A percentile compares a stretch with the other conserved stretches of the same genome.
phyloP scores from a whole-genome alignment of 2,888 invertebrate genomes.

The Drepanosiphum platanoidis region DNA sequence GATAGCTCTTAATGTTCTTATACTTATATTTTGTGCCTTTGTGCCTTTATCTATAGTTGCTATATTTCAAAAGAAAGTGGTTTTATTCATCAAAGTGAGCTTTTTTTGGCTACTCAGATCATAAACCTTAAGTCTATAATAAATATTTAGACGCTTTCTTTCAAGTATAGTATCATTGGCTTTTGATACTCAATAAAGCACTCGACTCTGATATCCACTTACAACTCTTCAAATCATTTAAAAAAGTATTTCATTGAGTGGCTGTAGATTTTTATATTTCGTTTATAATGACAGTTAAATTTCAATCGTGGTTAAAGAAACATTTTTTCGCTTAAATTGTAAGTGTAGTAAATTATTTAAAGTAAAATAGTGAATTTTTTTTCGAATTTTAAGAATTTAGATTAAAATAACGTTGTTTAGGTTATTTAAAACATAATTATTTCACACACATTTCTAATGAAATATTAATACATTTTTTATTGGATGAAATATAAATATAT shows the following conservation, averaged over 20 bases:
- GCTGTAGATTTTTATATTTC: constrained; percentile 3
- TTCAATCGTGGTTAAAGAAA: not conserved
- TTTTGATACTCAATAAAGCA: constrained; percentile 13
- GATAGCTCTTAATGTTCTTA: not conserved
- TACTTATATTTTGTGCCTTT: not conserved
- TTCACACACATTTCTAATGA: not conserved
- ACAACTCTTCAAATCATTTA: constrained; percentile 45
- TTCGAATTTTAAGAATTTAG: too few relatives aligned
- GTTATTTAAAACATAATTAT: not conserved
- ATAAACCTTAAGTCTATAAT: constrained; percentile 33
- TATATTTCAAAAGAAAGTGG: not conserved
- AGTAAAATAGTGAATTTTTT: not conserved
- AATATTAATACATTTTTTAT: not conserved
- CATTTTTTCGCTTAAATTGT: not conserved
- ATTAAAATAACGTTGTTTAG: too few relatives aligned
- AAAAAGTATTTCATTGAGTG: constrained; percentile 34
- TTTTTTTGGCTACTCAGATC: not conserved
- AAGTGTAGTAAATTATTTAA: not conserved
- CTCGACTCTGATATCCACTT: constrained; percentile 51
- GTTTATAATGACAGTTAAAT: not conserved
- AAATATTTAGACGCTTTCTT: constrained; percentile 53
- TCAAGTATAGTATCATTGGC: constrained; percentile 20
- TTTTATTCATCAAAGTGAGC: constrained; percentile 3
- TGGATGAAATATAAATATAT: too few relatives aligned
- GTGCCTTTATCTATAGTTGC: too few relatives aligned